phyloP scores from a whole-genome alignment of 2,113 vertebrate genomes.

The Zootoca vivipara region DNA sequence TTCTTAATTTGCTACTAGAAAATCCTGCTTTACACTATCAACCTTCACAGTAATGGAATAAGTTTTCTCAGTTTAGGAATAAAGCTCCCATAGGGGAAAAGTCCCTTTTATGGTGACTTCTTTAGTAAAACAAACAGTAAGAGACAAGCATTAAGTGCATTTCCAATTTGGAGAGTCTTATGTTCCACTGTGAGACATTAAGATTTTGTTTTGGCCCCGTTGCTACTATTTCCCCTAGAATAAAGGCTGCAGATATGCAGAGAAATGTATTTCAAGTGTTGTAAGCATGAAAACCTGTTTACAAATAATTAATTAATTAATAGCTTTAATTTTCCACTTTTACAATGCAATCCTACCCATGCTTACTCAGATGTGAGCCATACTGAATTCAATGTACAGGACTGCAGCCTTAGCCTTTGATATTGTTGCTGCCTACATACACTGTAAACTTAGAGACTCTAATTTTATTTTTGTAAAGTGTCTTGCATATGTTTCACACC shows the following conservation, averaged over 20 bases:
- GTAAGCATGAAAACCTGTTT: slow-evolving; percentile 37
- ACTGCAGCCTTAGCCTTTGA: not conserved
- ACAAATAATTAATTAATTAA: not conserved
- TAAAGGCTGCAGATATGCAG: not conserved
- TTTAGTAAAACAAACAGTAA: not conserved
- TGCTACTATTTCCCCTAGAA: not conserved
- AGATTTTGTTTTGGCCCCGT: not conserved
- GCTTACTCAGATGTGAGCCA: too few relatives aligned
- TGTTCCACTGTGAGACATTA: slow-evolving; percentile 22
- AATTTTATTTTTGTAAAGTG: not conserved
- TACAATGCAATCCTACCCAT: too few relatives aligned
- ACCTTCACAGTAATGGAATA: not conserved
- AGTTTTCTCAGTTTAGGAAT: slow-evolving; percentile 2
- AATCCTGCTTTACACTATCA: not conserved
- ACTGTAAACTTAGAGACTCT: not conserved
- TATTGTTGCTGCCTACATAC: not conserved
- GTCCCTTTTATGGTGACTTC: not conserved
- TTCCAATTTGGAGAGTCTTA: not conserved
- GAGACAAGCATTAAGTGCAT: not conserved
- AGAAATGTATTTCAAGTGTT: rapidly evolving
- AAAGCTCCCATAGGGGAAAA: not conserved
- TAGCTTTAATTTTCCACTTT: not conserved
- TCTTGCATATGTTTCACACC: not conserved
- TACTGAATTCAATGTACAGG: too few relatives aligned
- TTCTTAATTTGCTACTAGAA: not conserved